Percentiles rank a stretch among this genome's conserved stretches.
Conservation (phyloP, 2,797 vertebrate species). For the Ambastaia sidthimunki region DNA sequence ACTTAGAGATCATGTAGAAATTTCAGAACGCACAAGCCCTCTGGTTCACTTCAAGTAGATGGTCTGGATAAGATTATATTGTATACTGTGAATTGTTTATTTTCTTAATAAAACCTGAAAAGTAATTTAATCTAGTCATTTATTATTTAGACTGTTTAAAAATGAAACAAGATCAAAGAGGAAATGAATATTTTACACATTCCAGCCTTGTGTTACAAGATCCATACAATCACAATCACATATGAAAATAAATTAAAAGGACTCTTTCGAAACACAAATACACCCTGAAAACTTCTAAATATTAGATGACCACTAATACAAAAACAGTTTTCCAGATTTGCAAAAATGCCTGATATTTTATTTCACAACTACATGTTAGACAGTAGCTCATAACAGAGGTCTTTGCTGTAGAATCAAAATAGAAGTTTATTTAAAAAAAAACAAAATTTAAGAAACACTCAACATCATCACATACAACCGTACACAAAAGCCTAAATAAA, state of each 20-base stretch:
- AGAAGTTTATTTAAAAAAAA: constrained; percentile 77
- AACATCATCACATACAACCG: constrained; percentile 78
- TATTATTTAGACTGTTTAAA: not conserved
- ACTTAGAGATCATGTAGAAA: no score
- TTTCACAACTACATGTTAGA: constrained; percentile 91
- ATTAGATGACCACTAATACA: constrained; percentile 50
- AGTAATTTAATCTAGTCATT: not conserved
- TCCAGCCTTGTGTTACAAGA: not conserved
- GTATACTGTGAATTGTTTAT: constrained; percentile 9
- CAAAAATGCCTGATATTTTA: constrained; percentile 77
- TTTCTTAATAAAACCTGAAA: constrained; percentile 65
- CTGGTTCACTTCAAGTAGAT: not conserved
- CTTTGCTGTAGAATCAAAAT: constrained; percentile 86
- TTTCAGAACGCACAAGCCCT: not conserved
- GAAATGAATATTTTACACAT: not conserved
- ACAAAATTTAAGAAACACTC: constrained; percentile 77
- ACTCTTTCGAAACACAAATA: not conserved
- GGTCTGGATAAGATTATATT: not conserved
- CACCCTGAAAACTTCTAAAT: not conserved
- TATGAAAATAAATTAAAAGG: no score
- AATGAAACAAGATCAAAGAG: not conserved
- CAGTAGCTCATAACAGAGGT: constrained; percentile 85
- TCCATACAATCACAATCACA: not conserved
- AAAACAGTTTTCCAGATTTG: constrained; percentile 70
- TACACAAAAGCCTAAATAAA: constrained; percentile 83